Percentiles rank a stretch among this genome's conserved stretches.
phyloP scores from a whole-genome alignment of 2,797 vertebrate species.

The Coreius guichenoti region DNA sequence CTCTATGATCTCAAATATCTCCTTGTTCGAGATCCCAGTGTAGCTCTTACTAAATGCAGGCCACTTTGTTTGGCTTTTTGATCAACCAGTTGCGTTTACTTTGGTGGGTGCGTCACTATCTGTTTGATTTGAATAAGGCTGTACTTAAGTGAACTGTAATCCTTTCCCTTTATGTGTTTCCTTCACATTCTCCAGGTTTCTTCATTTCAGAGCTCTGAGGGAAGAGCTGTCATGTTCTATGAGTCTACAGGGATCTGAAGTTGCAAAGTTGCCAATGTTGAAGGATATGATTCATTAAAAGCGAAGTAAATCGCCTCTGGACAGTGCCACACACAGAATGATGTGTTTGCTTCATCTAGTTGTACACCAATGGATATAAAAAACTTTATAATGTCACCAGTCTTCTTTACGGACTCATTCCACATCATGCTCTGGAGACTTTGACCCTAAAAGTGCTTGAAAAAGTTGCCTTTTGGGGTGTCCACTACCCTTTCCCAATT shows the following conservation, averaged over 20 bases:
- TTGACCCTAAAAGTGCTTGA: conserved; percentile 55
- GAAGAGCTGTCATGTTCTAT: background rate
- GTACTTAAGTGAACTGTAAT: background rate
- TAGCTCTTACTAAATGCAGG: background rate
- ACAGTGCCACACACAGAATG: background rate
- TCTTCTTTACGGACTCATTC: background rate
- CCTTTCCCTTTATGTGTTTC: conserved; percentile 9
- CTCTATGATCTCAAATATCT: conserved; percentile 56
- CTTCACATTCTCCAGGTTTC: conserved; percentile 39
- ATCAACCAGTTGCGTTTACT: conserved; percentile 64
- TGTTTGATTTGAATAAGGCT: background rate
- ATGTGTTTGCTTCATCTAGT: background rate
- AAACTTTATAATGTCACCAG: background rate
- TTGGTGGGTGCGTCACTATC: conserved; percentile 43
- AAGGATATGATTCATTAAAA: conserved; percentile 10
- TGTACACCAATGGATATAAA: background rate
- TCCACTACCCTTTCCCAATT: background rate
- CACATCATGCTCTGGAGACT: conserved; percentile 57
- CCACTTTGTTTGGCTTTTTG: conserved; percentile 6
- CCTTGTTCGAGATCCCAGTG: conserved; percentile 34
- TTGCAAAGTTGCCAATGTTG: background rate
- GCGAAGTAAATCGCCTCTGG: background rate
- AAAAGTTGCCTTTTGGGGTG: background rate
- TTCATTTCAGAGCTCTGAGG: background rate
- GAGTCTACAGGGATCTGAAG: background rate